A percentile compares a stretch with the other conserved stretches of the same genome.
These are phyloP conservation scores for Porites cylindrica DNA, from an alignment of 92 coral and sea anemone genomes.

Conservation along the genomic window DNA sequence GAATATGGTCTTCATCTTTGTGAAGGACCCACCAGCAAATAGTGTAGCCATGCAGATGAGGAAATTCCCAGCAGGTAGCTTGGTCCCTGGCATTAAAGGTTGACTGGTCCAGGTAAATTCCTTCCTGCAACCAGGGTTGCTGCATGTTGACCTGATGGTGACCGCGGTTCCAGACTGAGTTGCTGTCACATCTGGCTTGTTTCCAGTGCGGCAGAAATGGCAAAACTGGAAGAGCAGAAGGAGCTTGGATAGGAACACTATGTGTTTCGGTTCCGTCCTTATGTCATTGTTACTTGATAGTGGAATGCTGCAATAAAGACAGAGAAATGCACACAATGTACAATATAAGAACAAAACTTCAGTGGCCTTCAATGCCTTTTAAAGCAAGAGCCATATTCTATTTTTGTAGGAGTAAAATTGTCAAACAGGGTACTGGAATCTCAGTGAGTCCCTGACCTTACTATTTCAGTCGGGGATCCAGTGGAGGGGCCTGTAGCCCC, in stretches of 20 bases:
- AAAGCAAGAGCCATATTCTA: too few relatives aligned
- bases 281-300: background rate
- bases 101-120: conserved; percentile 66
- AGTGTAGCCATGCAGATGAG: conserved; percentile 72
- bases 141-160: conserved; percentile 33
- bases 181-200: conserved; percentile 55
- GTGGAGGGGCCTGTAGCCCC: too few relatives aligned
- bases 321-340: too few relatives aligned
- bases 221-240: conserved; percentile 54
- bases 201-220: conserved; percentile 50
- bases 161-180: conserved; percentile 58
- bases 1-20: conserved; percentile 60
- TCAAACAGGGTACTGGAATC: too few relatives aligned
- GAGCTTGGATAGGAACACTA: conserved; percentile 64
- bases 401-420: too few relatives aligned
- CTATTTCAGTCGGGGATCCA: too few relatives aligned
- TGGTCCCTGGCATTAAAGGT: conserved; percentile 52
- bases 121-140: conserved; percentile 59
- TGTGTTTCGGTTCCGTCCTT: conserved; percentile 70
- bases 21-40: conserved; percentile 62
- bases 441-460: too few relatives aligned
- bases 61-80: conserved; percentile 69
- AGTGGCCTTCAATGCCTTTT: too few relatives aligned
- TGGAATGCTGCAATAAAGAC: too few relatives aligned
- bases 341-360: too few relatives aligned